phyloP scores from a whole-genome alignment of 2,888 invertebrate genomes.

The Biston stratarius region DNA sequence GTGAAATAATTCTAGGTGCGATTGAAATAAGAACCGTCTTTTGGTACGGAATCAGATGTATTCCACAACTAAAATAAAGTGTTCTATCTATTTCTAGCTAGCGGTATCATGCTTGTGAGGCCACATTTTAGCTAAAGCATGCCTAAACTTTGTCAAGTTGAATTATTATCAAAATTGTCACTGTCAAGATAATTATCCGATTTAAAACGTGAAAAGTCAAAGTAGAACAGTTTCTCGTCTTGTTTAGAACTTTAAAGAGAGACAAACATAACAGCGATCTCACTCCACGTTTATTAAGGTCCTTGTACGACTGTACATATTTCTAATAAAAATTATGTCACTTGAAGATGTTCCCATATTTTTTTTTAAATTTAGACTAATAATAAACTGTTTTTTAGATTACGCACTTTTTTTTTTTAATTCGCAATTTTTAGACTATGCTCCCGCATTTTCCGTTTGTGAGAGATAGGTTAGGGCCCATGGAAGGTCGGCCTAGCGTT shows the following conservation, averaged over 20 bases:
- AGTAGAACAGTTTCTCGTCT: no score
- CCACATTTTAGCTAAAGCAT: no score
- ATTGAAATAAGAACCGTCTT: neutral
- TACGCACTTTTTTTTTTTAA: neutral
- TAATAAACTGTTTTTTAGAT: slow-evolving; percentile 2
- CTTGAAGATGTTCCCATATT: slow-evolving; percentile 7
- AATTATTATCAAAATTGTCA: no score
- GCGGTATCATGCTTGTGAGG: no score
- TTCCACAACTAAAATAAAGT: no score
- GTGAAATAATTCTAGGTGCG: neutral
- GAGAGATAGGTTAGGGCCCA: slow-evolving; percentile 71
- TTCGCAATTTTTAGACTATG: slow-evolving; percentile 63
- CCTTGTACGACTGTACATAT: neutral
- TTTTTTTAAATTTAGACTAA: slow-evolving; percentile 1
- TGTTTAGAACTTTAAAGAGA: no score
- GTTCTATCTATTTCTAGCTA: no score
- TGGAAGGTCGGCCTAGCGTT: slow-evolving; percentile 66
- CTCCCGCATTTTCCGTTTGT: slow-evolving; percentile 82
- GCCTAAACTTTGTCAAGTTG: no score
- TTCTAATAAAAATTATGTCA: neutral
- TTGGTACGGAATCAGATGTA: no score
- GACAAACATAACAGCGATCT: no score
- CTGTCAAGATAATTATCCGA: no score
- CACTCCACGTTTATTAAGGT: neutral
- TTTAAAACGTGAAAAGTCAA: no score